phyloP scores from a whole-genome alignment of 2,113 vertebrate genomes.

The Brachyistius frenatus region DNA sequence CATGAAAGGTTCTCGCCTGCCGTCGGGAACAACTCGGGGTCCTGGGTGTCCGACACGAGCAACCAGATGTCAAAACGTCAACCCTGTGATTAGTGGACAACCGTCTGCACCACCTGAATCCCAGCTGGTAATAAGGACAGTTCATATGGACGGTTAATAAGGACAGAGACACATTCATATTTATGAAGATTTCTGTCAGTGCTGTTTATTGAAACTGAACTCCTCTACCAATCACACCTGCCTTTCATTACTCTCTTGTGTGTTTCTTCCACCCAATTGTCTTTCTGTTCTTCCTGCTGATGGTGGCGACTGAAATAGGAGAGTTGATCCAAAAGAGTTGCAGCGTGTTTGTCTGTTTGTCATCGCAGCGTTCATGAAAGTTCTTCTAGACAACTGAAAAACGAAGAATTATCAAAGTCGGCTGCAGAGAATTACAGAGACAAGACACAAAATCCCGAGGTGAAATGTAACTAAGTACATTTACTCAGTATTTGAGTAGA shows the following conservation, averaged over 20 bases:
- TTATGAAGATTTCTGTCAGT: no score
- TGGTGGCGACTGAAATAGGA: background rate
- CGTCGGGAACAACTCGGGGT: background rate
- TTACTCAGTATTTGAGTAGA: no score
- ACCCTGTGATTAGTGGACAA: no score
- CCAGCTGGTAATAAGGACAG: no score
- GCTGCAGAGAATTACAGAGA: background rate
- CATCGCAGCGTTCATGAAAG: background rate
- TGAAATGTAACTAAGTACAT: background rate
- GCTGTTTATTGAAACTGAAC: background rate
- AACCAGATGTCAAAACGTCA: no score
- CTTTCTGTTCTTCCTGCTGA: constrained; percentile 3
- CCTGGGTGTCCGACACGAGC: background rate
- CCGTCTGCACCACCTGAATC: no score
- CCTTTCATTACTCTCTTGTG: background rate
- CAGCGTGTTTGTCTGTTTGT: constrained; percentile 19
- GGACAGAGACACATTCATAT: no score
- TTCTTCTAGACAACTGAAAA: constrained; percentile 10
- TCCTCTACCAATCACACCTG: background rate
- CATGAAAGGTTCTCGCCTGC: background rate
- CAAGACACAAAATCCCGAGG: background rate
- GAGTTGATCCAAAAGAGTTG: background rate
- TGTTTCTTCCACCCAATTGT: background rate
- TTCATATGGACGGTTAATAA: no score
- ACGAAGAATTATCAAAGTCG: background rate